phyloP scores from a whole-genome alignment of 2,113 vertebrate genomes.

The Puma concolor region DNA sequence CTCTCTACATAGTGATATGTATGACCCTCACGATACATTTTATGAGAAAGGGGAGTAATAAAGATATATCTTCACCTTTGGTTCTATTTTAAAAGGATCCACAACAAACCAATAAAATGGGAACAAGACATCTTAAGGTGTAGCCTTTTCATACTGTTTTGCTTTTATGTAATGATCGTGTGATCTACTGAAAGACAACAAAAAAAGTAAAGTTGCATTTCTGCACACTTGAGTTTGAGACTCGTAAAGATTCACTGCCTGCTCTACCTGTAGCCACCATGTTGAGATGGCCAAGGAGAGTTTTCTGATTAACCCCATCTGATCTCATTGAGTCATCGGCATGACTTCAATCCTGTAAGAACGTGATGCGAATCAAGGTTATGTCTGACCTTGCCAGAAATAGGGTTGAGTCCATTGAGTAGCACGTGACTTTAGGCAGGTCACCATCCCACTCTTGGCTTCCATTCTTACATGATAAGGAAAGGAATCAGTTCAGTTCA shows the following conservation, averaged over 20 bases:
- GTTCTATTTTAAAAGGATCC: background rate
- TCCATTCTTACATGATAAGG: background rate
- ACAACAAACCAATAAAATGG: background rate
- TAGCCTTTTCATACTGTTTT: background rate
- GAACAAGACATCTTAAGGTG: background rate
- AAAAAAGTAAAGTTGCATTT: background rate
- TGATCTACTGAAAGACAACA: background rate
- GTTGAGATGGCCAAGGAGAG: background rate
- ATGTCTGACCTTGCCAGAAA: background rate
- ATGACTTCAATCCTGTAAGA: background rate
- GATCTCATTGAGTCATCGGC: background rate
- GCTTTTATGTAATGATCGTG: background rate
- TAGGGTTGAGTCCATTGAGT: background rate
- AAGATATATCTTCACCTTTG: background rate
- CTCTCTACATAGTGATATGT: background rate
- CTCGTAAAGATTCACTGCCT: background rate
- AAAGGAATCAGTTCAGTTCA: background rate
- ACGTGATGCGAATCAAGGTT: background rate
- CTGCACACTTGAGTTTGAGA: background rate
- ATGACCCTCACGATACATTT: no score
- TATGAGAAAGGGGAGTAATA: background rate
- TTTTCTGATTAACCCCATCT: background rate
- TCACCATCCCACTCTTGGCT: background rate
- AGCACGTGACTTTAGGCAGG: background rate
- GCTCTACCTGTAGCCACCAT: background rate